Percentiles rank a stretch among this genome's conserved stretches.
Evolutionary conservation across 2,113 vertebrate genomes (phyloP).

Genomic region (Pachycephala philippinensis): DNA sequence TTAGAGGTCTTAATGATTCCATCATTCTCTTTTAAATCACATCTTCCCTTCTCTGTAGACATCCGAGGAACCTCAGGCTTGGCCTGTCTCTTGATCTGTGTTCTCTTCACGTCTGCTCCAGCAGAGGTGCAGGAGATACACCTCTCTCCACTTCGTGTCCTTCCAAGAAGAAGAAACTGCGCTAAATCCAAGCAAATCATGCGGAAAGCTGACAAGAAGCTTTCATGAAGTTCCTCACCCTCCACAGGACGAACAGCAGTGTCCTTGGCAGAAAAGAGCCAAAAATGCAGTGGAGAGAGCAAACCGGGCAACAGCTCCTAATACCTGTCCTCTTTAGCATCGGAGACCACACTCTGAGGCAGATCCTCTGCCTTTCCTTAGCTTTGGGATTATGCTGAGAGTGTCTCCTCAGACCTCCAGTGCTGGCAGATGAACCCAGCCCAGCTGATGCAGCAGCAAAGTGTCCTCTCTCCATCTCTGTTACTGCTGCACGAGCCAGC

Average conservation of each 20-base stretch:
- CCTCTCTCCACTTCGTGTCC: background rate
- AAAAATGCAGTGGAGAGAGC: background rate
- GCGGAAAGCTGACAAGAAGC: background rate
- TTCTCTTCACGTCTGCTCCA: background rate
- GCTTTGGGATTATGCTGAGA: background rate
- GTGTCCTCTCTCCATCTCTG: background rate
- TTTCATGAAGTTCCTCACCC: background rate
- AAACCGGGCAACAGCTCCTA: background rate
- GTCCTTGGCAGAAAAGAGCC: background rate
- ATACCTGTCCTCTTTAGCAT: background rate
- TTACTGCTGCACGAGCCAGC: background rate
- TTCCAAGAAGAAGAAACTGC: background rate
- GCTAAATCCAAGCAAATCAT: background rate
- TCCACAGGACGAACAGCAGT: rapidly evolving
- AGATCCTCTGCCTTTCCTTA: background rate
- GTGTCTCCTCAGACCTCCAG: background rate
- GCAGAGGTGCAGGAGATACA: background rate
- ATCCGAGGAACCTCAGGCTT: background rate
- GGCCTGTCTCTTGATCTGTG: background rate
- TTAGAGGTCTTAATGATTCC: background rate
- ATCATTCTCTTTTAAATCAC: background rate
- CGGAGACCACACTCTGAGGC: background rate
- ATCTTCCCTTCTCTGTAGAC: background rate
- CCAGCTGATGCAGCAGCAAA: background rate
- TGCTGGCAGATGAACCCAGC: background rate